Evolutionary conservation across 2,113 vertebrate species (phyloP).

Genomic region (Oryzias woworae): DNA sequence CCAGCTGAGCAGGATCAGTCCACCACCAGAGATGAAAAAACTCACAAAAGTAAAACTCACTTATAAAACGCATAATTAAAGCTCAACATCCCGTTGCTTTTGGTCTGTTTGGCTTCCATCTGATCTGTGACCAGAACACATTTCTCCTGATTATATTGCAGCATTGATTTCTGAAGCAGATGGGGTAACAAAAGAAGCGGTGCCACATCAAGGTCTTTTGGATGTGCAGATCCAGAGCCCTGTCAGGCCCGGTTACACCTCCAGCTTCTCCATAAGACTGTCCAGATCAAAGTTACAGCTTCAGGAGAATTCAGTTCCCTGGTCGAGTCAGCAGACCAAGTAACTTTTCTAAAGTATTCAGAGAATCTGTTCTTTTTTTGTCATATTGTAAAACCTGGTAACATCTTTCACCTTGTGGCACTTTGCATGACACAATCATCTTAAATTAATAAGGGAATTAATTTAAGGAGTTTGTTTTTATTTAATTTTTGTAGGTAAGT

Average conservation of each 20-base stretch:
- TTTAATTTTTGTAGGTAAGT: too few species aligned
- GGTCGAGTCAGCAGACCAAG: background rate
- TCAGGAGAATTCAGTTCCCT: background rate
- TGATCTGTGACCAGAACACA: constrained; percentile 1
- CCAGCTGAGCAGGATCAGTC: background rate
- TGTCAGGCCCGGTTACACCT: constrained; percentile 21
- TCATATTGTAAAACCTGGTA: too few species aligned
- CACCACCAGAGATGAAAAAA: constrained; percentile 14
- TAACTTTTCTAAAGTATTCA: background rate
- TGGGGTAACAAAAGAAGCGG: background rate
- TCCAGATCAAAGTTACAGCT: constrained; percentile 5
- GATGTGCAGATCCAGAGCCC: constrained; percentile 5
- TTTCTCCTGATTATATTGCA: constrained; percentile 32
- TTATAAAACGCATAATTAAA: background rate
- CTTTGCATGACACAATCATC: too few species aligned
- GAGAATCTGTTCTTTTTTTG: too few species aligned
- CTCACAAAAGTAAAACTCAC: constrained; percentile 34
- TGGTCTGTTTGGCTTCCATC: background rate
- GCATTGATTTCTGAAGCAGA: constrained; percentile 12
- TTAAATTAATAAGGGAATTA: too few species aligned
- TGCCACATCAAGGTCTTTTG: background rate
- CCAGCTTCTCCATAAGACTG: constrained; percentile 26
- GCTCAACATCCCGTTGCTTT: background rate
- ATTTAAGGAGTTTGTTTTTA: too few species aligned
- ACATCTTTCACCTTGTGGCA: too few species aligned